phyloP scores from a whole-genome alignment of 2,888 invertebrate species.

The Xylocampa areola region DNA sequence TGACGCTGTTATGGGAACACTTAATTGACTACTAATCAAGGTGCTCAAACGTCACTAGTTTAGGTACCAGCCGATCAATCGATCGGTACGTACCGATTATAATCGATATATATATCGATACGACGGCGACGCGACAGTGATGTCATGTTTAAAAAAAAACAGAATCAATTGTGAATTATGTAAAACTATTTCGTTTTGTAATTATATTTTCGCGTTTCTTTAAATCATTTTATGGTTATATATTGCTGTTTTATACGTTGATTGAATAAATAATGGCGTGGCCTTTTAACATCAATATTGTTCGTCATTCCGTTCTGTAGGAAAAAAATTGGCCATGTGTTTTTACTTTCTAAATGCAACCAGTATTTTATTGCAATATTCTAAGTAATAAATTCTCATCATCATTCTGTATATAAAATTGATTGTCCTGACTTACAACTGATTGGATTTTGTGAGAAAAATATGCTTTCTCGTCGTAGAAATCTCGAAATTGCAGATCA shows the following conservation, averaged over 20 bases:
- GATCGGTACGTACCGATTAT: conserved; percentile 62
- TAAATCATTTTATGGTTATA: conserved; percentile 54
- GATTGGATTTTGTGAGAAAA: conserved; percentile 31
- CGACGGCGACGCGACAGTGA: conserved; percentile 69
- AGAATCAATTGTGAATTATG: conserved; percentile 61
- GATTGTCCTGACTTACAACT: conserved; percentile 45
- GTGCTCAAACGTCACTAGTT: conserved; percentile 63
- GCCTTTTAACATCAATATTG: conserved; percentile 45
- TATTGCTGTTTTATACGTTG: conserved; percentile 56
- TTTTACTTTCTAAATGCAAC: conserved; percentile 51
- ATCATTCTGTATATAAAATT: conserved; percentile 39
- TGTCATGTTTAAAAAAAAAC: conserved; percentile 57
- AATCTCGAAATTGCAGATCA: conserved; percentile 20
- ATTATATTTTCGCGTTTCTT: conserved; percentile 57
- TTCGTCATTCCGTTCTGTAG: conserved; percentile 22
- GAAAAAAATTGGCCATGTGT: conserved; percentile 23
- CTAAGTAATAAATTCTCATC: conserved; percentile 39
- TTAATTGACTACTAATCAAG: conserved; percentile 88
- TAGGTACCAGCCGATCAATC: conserved; percentile 64
- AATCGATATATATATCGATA: conserved; percentile 66
- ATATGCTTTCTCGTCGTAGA: conserved; percentile 46
- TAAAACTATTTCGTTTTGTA: conserved; percentile 56
- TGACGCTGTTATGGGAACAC: conserved; percentile 84
- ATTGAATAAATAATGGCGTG: conserved; percentile 58
- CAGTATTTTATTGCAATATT: conserved; percentile 28